phyloP scores from a whole-genome alignment of 2,888 invertebrate species.

The Drosophila algonquin region DNA sequence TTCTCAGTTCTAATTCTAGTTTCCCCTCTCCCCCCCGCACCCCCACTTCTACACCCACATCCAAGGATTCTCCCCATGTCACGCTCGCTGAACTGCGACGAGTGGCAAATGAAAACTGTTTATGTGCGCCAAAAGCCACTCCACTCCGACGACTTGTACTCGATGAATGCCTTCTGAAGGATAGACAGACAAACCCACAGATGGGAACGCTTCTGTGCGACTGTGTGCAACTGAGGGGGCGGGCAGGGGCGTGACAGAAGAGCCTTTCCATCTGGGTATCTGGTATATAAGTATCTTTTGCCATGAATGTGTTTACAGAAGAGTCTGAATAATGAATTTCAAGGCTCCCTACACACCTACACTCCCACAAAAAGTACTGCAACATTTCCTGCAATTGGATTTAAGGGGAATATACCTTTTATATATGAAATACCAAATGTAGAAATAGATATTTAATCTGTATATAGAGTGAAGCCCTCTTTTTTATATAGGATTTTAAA shows the following conservation, averaged over 20 bases:
- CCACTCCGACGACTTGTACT: conserved; percentile 17
- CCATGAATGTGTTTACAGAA: background rate
- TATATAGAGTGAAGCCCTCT: no score
- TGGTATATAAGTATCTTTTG: background rate
- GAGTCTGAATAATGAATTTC: conserved; percentile 1
- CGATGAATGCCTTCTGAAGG: conserved; percentile 12
- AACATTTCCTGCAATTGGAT: background rate
- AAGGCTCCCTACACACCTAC: background rate
- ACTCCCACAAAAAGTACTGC: background rate
- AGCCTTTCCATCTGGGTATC: background rate
- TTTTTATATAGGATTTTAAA: background rate
- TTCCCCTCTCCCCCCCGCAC: background rate
- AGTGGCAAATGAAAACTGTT: conserved; percentile 64
- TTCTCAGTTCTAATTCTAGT: background rate
- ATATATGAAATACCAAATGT: background rate
- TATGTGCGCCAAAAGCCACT: conserved; percentile 45
- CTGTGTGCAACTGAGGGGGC: background rate
- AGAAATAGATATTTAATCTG: background rate
- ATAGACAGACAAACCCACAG: background rate
- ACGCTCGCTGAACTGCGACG: conserved; percentile 76
- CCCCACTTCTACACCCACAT: background rate
- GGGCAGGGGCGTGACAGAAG: background rate
- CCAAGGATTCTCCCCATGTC: conserved; percentile 70
- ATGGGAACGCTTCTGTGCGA: background rate
- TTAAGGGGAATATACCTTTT: background rate